phyloP scores from a whole-genome alignment of 2,888 invertebrate species.

The Stenchaetothrips biformis region DNA sequence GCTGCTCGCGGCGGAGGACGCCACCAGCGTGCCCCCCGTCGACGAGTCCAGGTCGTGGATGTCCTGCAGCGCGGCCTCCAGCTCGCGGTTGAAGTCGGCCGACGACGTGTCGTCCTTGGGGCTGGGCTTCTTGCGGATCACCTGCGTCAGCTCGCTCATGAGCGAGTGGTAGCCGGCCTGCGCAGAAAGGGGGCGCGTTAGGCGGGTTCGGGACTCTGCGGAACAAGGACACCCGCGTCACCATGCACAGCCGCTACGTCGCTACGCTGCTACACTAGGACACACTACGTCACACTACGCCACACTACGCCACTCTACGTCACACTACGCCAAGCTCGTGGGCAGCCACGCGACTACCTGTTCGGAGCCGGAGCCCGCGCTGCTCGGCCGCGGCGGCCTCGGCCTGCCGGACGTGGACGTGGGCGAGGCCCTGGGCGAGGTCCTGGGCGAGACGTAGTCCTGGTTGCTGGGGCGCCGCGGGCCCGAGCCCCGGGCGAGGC shows the following conservation, averaged over 20 bases:
- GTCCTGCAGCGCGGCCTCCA: slow-evolving; percentile 13
- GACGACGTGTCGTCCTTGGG: slow-evolving; percentile 17
- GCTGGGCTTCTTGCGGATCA: slow-evolving; percentile 22
- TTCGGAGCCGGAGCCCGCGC: slow-evolving; percentile 8
- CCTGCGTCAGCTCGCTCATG: slow-evolving; percentile 21
- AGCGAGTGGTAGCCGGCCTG: slow-evolving; percentile 18
- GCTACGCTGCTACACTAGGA: not conserved
- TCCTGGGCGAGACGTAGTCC: slow-evolving; percentile 6
- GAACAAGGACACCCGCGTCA: not conserved
- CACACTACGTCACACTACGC: not conserved
- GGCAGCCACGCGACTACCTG: slow-evolving; percentile 16
- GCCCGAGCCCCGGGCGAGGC: slow-evolving; percentile 7
- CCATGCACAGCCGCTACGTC: not conserved
- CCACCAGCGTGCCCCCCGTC: slow-evolving; percentile 13
- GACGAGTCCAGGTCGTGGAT: slow-evolving; percentile 22
- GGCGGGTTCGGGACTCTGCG: not conserved
- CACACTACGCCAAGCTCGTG: not conserved
- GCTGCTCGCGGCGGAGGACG: slow-evolving; percentile 10
- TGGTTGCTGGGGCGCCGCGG: slow-evolving; percentile 6
- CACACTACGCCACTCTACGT: not conserved
- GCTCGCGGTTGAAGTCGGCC: slow-evolving; percentile 15
- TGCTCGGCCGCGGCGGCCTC: not conserved
- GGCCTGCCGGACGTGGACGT: not conserved
- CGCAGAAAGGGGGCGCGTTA: not conserved
- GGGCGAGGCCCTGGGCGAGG: not conserved